Percentiles rank a stretch among this genome's conserved stretches.
Conservation (phyloP, 2,797 vertebrate species). For the Rhynchotus rufescens region DNA sequence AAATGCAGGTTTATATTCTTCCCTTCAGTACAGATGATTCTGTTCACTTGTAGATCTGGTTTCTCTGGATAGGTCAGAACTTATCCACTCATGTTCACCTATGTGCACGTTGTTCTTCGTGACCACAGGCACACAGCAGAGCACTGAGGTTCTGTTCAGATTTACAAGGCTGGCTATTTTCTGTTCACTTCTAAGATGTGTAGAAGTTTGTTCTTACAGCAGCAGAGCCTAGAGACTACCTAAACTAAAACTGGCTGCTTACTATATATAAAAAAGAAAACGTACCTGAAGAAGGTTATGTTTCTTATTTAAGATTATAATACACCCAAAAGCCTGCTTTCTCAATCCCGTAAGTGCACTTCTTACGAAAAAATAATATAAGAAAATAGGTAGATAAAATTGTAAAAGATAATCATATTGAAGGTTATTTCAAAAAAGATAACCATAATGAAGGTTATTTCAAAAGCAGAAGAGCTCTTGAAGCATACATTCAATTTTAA, state of each 20-base stretch:
- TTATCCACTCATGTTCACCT: neutral
- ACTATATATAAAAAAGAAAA: neutral
- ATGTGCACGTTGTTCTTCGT: neutral
- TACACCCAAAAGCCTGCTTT: neutral
- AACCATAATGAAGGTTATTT: neutral
- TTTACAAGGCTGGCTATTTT: neutral
- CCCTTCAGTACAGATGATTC: neutral
- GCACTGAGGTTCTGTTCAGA: neutral
- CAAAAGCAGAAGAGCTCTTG: neutral
- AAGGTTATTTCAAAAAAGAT: neutral
- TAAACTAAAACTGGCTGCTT: neutral
- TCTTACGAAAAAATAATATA: too few species aligned
- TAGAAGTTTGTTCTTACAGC: neutral
- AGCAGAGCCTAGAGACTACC: neutral
- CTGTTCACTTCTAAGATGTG: neutral
- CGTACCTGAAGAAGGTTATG: neutral
- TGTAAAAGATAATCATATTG: neutral
- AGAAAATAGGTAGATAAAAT: too few species aligned
- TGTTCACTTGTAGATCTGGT: neutral
- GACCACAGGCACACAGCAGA: rapidly evolving
- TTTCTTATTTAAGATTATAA: neutral
- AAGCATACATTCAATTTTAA: neutral
- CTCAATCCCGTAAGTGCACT: neutral
- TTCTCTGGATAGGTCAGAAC: neutral
- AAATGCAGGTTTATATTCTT: neutral